Percentiles rank a stretch among this genome's conserved stretches.
phyloP scores from a whole-genome alignment of 2,113 vertebrate species.

The Paramisgurnus dabryanus region DNA sequence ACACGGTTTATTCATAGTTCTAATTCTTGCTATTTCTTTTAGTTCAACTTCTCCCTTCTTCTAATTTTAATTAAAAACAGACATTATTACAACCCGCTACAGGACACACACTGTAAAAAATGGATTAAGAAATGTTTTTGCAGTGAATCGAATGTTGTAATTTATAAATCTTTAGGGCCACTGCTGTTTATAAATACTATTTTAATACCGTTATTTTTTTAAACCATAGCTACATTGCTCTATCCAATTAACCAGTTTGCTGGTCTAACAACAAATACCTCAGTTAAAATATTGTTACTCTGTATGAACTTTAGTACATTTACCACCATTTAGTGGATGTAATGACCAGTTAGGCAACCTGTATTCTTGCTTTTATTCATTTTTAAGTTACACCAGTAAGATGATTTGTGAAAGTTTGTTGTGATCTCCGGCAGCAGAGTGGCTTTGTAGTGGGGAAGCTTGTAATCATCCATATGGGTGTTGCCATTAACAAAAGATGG shows the following conservation, averaged over 20 bases:
- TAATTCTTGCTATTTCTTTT: no score
- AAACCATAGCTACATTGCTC: background rate
- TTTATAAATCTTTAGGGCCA: background rate
- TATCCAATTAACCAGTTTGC: background rate
- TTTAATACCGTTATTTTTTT: background rate
- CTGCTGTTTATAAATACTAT: background rate
- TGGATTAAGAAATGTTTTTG: no score
- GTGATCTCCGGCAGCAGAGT: slow-evolving; percentile 20
- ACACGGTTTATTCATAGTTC: no score
- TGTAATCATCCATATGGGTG: slow-evolving; percentile 32
- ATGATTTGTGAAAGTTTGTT: background rate
- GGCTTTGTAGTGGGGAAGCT: slow-evolving; percentile 17
- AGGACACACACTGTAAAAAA: no score
- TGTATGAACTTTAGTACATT: background rate
- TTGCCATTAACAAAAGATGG: slow-evolving; percentile 24
- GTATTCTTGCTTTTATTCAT: background rate
- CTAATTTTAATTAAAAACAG: no score
- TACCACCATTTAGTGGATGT: background rate
- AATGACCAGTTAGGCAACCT: slow-evolving; percentile 4
- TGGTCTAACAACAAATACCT: background rate
- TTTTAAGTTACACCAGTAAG: background rate
- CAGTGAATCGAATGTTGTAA: background rate
- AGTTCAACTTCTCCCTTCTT: no score
- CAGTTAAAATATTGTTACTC: background rate
- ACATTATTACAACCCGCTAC: no score